Percentiles rank a stretch among this genome's conserved stretches.
These are phyloP conservation scores for Drosophila subobscura DNA, from an alignment of 1,140 invertebrate genomes.

Conservation along the genomic window DNA sequence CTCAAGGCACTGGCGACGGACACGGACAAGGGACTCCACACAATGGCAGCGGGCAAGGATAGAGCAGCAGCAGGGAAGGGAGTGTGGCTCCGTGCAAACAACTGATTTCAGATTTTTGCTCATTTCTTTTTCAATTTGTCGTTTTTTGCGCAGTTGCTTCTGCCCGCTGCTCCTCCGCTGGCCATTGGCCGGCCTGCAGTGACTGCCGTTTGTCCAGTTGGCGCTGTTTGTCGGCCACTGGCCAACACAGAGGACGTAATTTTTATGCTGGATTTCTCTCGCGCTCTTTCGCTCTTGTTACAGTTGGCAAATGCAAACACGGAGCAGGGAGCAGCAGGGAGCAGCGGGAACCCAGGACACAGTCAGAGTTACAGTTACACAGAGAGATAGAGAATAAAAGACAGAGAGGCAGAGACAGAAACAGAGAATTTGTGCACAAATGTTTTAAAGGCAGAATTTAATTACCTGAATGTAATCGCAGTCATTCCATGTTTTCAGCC, in stretches of 20 bases:
- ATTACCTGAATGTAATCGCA: slow-evolving; percentile 91
- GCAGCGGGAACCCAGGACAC: slow-evolving; percentile 6
- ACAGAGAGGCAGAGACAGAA: slow-evolving; percentile 15
- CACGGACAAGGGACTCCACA: slow-evolving; percentile 37
- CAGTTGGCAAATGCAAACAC: slow-evolving; percentile 64
- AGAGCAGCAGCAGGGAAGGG: not conserved
- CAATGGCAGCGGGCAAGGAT: slow-evolving; percentile 46
- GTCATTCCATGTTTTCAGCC: slow-evolving; percentile 89
- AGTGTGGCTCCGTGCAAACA: slow-evolving; percentile 54
- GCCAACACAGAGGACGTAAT: slow-evolving; percentile 70
- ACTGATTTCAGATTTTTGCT: slow-evolving; percentile 73
- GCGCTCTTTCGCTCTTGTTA: slow-evolving; percentile 39
- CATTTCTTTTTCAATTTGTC: slow-evolving; percentile 78
- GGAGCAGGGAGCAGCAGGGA: slow-evolving; percentile 9
- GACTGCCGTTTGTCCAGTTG: slow-evolving; percentile 3
- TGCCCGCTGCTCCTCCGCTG: not conserved
- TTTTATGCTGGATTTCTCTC: slow-evolving; percentile 58
- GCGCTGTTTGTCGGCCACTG: slow-evolving; percentile 57
- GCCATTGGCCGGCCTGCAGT: no score
- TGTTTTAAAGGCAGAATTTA: slow-evolving; percentile 69
- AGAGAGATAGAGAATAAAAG: slow-evolving; percentile 1
- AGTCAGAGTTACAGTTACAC: slow-evolving; percentile 20
- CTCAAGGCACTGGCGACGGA: slow-evolving; percentile 59
- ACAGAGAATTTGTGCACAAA: slow-evolving; percentile 17
- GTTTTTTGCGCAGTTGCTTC: slow-evolving; percentile 69